Evolutionary conservation across 2,797 vertebrate species (phyloP), one percentile per base, ranked within the genome.

Genomic region (Ctenopoma multispine): DNA sequence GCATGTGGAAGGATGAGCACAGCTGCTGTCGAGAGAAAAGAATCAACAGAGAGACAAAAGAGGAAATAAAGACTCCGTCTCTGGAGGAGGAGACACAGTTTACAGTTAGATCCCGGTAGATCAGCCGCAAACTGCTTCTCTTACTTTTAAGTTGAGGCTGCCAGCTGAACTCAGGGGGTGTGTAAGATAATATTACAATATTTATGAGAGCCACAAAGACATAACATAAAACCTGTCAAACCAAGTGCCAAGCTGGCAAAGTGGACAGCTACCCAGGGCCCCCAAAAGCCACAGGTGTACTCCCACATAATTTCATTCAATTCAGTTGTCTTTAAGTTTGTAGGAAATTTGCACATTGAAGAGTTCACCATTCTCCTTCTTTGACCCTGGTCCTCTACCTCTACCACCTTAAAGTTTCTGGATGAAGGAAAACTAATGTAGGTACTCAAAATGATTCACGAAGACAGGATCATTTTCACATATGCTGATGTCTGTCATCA

Each of bases 1-100:
- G 75, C 79, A 81, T 85, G 77, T 84, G 87, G 79, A 80, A 59
- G 79, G 80, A 75, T 63, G 75, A 79, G 68, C 54, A 34, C 69
- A 72, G 71, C 62, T 47, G 69, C 70, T 80, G 66, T 60, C 3
- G 62, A 75, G 69, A 75, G 73, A 67, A 54, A 68, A 74, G 50
- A 80, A 67, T 80, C 60, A 79, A 85, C 75, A 87, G 44, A 82
- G 61, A 69, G 31, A 69, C 61, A 58, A 57, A 67, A 49, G 69
- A 65, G 57, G 55, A 64, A 81, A 74, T 72, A 59, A 67, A 66
- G 55, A 64, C 41, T 58, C 40, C 27, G 3, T 36, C 3, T 21
- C 1, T 21, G 50, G 71, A 29, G 56, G 51, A 82, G 71, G 64
- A 31, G 48, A 58, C 40, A 38, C 49, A 44, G 68, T 66, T 82